Base-by-base conservation (phyloP, 2,888 invertebrate species). In the Lithophane leautieri region DNA sequence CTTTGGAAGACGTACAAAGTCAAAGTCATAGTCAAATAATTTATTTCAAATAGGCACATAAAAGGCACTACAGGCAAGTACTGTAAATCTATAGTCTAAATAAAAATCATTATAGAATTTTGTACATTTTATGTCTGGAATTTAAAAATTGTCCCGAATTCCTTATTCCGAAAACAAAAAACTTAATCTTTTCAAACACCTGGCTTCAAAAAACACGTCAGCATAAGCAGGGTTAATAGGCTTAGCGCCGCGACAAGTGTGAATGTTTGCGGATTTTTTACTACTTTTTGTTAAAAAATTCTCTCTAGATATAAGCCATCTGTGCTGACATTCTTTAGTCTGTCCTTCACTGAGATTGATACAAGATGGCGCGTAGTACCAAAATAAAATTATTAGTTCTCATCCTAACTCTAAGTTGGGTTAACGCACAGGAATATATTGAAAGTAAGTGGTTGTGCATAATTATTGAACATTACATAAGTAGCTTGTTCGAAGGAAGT, bases 261-360 rank as follows among this genome's bases (percentile, higher is more conserved):
- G 82, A 92, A 93, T 93, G 94, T 93, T 90, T 86, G 81, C 34
- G 44, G 52, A 72, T 73, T 78, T 85, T 83, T 89, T 47, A 90
- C 85, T 83, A 84, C 81, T 88, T 87, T 91, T 92, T 92, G 83
- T 80, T 70, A 68, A 74, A 80, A 86, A 68, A 83, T 81, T 76
- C 34, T 63, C 67, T 80, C 77, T 83, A 79, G 89, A 94, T 94
- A 94, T 93, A 94, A 92, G 87, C 89, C 94, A 93, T 92, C 93
- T 93, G 93, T 89, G 63, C 3, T 2, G 0, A n/a, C n/a, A 4
- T 76, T 76, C 76, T 52, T 78, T 56, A 83, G 70, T 81, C 77
- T 79, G 66, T 82, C n/a, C 62, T 74, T 61, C 47, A 70, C 58
- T 58, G 76, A 52, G 14, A 50, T 9, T 84, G 63, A 70, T 42